Conservation (phyloP, 2,888 invertebrate species). For the Octodonta nipae region DNA sequence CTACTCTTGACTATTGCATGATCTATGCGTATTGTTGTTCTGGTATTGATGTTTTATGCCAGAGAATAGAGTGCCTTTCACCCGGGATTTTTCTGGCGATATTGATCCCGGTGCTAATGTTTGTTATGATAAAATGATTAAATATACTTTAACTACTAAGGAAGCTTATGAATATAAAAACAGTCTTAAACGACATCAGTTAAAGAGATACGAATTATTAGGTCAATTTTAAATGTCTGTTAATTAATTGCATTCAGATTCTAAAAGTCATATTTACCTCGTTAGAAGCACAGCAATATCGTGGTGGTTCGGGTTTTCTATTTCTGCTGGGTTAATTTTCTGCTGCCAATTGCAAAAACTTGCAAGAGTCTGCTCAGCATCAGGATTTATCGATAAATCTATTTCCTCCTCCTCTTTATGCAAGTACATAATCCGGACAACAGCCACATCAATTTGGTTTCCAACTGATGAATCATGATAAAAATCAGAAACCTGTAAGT, state of each 20-base stretch:
- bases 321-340: slow-evolving; percentile 41
- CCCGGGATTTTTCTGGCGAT: too few relatives aligned
- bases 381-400: slow-evolving; percentile 36
- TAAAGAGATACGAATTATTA: too few relatives aligned
- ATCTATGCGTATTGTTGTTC: too few relatives aligned
- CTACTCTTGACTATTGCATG: too few relatives aligned
- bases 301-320: slow-evolving; percentile 45
- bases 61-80: too few relatives aligned
- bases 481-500: slow-evolving; percentile 32
- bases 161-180: too few relatives aligned
- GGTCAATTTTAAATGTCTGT: background rate
- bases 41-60: too few relatives aligned
- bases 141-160: too few relatives aligned
- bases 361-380: slow-evolving; percentile 44
- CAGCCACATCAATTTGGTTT: slow-evolving; percentile 43
- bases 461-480: slow-evolving; percentile 40
- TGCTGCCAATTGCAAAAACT: slow-evolving; percentile 54
- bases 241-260: background rate
- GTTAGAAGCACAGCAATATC: slow-evolving; percentile 48
- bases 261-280: slow-evolving; percentile 30
- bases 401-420: slow-evolving; percentile 41
- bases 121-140: too few relatives aligned
- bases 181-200: too few relatives aligned
- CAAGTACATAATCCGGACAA: slow-evolving; percentile 43
- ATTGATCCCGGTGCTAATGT: too few relatives aligned